Evolutionary conservation across 2,797 vertebrate species (phyloP), one percentile per base, ranked within the genome.

Genomic region (Rhinella marina): DNA sequence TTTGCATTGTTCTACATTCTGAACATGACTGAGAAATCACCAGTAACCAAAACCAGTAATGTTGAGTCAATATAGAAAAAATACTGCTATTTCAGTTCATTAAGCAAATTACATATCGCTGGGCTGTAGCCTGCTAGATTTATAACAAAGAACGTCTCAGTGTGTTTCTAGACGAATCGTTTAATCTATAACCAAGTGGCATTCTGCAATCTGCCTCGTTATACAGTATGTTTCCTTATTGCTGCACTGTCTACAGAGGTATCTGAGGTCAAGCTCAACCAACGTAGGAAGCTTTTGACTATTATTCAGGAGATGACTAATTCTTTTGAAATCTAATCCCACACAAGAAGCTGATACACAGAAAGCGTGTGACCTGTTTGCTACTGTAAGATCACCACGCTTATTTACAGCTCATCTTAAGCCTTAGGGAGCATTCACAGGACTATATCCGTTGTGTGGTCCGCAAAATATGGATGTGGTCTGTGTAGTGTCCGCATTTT

Each of bases 281-380:
- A 25, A 27, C n/a, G 16, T 52, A 66, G 85, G 76, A 86, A 80
- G 50, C 50, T 48, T 57, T 56, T 80, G 85, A 80, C 52, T 70
- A 52, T 75, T 27, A 86, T 80, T 86, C 50, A 72, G 27, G 13
- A 86, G 54, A 70, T 86, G 85, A 73, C 29, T 73, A 73, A 73
- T 73, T 17, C 68, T 16, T 32, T 2, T 32, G 68, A 79, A 66
- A 52, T 61, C 29, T 62, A 81, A 48, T 81, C 21, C 76, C 76
- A 23, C 14, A 29, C 25, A 73, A 73, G 12, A 50, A 75, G 12
- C 25, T 32, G 4, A 27, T 32, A 32, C 29, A 41, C 8, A 48
- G 32, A 75, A 21, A 41, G 41, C 41, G 19, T 23, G 72, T 21
- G 72, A 41, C 70, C 19, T 19, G 32, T 41, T 72, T 29, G 64